A percentile compares a stretch with the other conserved stretches of the same genome.
These are phyloP conservation scores for Lepidostoma basale DNA, from an alignment of 1,140 invertebrate species.

Conservation along the genomic window DNA sequence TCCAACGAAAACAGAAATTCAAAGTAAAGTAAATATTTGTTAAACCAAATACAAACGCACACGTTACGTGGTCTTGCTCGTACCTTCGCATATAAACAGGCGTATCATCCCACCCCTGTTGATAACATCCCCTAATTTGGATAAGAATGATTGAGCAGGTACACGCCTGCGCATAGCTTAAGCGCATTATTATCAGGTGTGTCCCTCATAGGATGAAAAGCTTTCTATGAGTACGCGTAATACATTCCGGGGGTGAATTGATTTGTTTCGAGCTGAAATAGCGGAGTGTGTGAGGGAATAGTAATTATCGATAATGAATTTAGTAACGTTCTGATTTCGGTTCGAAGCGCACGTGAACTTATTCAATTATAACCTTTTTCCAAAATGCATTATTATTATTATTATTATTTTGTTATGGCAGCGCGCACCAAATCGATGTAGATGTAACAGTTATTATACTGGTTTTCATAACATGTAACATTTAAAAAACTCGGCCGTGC, in stretches of 20 bases:
- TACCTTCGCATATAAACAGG: constrained; percentile 28
- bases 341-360: no score
- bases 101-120: constrained; percentile 29
- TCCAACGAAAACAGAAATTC: neutral
- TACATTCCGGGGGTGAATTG: constrained; percentile 18
- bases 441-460: no score
- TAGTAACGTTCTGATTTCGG: no score
- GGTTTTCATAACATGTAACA: no score
- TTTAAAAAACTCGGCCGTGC: no score
- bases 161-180: constrained; percentile 41
- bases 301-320: no score
- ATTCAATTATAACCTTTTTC: no score
- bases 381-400: no score
- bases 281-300: no score
- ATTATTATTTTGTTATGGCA: no score
- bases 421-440: no score
- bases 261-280: neutral
- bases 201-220: neutral
- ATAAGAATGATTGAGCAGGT: constrained; percentile 44
- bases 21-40: neutral
- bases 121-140: constrained; percentile 42
- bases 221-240: neutral
- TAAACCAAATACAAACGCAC: neutral
- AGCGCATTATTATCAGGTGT: constrained; percentile 31
- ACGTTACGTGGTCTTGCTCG: neutral